Percentiles rank a stretch among this genome's conserved stretches.
These are phyloP conservation scores for Vultur gryphus DNA, from an alignment of 2,797 vertebrate genomes.

Conservation along the genomic window DNA sequence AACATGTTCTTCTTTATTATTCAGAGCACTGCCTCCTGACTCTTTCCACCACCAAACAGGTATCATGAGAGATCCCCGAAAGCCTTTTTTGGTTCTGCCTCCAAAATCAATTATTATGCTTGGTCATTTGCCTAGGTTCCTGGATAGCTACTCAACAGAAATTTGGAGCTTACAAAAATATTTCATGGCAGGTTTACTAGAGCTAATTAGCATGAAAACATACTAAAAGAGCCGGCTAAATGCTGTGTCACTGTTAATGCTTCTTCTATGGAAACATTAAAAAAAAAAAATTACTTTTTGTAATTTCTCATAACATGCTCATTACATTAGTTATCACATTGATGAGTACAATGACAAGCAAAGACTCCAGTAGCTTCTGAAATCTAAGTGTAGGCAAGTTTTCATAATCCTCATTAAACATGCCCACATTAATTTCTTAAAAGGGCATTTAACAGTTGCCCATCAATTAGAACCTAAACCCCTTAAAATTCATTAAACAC, in stretches of 20 bases:
- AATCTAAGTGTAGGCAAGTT: background rate
- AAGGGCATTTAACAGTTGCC: background rate
- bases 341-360: background rate
- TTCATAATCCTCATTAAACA: background rate
- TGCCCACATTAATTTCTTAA: background rate
- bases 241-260: background rate
- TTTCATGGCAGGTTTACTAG: background rate
- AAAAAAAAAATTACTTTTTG: background rate
- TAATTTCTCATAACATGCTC: background rate
- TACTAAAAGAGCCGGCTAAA: background rate
- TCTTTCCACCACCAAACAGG: background rate
- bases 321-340: background rate
- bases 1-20: background rate
- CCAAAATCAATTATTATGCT: background rate
- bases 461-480: background rate
- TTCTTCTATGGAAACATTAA: background rate
- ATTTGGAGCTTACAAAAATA: background rate
- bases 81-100: background rate
- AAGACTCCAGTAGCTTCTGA: background rate
- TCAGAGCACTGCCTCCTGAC: background rate
- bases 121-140: background rate
- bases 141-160: background rate
- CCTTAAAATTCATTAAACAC: background rate
- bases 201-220: background rate
- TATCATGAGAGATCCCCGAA: background rate